Conservation (phyloP, 2,888 invertebrate genomes). For the Lissocephala sabroskyi region DNA sequence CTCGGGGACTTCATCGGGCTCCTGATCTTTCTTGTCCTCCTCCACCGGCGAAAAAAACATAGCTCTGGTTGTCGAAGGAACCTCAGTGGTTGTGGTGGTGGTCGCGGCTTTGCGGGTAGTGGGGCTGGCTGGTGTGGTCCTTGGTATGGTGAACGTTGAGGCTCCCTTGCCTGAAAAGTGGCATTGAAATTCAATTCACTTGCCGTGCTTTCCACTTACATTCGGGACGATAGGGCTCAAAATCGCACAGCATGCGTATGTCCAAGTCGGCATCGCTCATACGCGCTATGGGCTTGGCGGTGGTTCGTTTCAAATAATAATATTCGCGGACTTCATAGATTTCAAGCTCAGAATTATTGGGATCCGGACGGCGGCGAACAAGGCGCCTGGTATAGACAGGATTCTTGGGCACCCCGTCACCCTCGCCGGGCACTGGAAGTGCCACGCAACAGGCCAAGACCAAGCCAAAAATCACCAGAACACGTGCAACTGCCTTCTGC, state of each 20-base stretch:
- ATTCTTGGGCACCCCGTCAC: slow-evolving; percentile 12
- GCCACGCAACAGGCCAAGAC: slow-evolving; percentile 6
- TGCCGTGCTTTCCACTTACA: slow-evolving; percentile 36
- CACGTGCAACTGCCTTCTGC: background rate
- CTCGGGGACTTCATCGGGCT: no score
- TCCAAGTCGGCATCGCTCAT: slow-evolving; percentile 46
- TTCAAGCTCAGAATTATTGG: slow-evolving; percentile 24
- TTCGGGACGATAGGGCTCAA: slow-evolving; percentile 35
- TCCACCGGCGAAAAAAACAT: background rate
- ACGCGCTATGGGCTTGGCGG: slow-evolving; percentile 6
- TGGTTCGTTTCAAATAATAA: slow-evolving; percentile 30
- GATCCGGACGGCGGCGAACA: slow-evolving; percentile 30
- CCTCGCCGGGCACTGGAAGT: background rate
- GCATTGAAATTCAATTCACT: slow-evolving; percentile 1
- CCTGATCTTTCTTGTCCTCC: background rate
- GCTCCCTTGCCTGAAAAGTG: background rate
- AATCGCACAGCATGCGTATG: slow-evolving; percentile 51
- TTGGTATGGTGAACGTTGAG: slow-evolving; percentile 4
- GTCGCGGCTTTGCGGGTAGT: background rate
- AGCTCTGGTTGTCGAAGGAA: slow-evolving; percentile 7
- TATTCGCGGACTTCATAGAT: slow-evolving; percentile 47
- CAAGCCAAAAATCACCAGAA: slow-evolving; percentile 10
- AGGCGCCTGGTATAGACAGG: slow-evolving; percentile 35
- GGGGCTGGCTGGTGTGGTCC: background rate
- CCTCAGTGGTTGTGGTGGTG: slow-evolving; percentile 14